Evolutionary conservation across 2,797 vertebrate species (phyloP), one percentile per base, ranked within the genome.

Genomic region (Enteromius treurensis): DNA sequence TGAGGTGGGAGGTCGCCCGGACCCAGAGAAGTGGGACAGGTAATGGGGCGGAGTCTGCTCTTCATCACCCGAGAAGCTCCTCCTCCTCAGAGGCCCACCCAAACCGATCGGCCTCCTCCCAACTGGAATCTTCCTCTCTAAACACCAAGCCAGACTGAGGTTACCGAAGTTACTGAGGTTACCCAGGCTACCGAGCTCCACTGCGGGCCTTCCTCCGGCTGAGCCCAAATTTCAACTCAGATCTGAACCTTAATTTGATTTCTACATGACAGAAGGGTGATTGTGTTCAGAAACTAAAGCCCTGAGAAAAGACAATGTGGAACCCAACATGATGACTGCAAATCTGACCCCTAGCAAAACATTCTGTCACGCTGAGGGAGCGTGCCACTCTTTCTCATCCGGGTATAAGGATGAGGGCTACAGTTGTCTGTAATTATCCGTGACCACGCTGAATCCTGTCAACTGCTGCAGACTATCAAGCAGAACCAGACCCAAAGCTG

Each of bases 101-200:
- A 96, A 93, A 96, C 95, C 96, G 95, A 97, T 93, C 93, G 95
- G 95, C 94, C 96, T 96, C 92, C 97, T 96, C 95, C 95, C 96
- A 94, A 97, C 90, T 86, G 95, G 95, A 91, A 95, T 97, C 96
- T 97, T 98, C 96, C 97, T 96, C 94, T 98, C 97, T 98, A 96
- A 97, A 97, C 92, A 97, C 95, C 95, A 97, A 97, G 96, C 94
- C 96, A 97, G 93, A 97, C 94, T 95, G 91, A 88, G 95, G 95
- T 97, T 91, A 86, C 83, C 83, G 77, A 82, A 26, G 85, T 79
- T 84, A 84, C 85, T 76, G 62, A 65, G 80, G 69, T 77, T 21
- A 60, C 83, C 79, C 82, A 82, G 29, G 42, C 80, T 76, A 49
- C 76, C 76, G 64, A 74, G 77, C 69, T 77, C 78, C 80, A 69